phyloP scores from a whole-genome alignment of 2,113 vertebrate genomes.

The Columbina picui region DNA sequence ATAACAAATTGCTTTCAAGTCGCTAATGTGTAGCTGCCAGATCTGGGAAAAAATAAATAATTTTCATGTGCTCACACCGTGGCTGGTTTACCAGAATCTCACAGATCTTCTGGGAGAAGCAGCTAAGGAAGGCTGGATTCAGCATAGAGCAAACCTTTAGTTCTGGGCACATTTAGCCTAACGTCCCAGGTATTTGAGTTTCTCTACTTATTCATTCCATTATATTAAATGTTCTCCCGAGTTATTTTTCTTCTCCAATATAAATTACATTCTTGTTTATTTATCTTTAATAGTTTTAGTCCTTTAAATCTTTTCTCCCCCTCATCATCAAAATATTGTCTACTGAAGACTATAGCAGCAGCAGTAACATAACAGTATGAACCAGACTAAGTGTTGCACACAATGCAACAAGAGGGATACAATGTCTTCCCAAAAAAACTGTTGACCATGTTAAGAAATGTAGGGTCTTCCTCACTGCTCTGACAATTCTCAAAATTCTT shows the following conservation, averaged over 20 bases:
- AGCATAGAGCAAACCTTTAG: background rate
- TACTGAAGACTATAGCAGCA: background rate
- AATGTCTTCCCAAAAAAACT: background rate
- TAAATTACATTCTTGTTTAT: background rate
- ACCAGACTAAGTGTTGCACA: background rate
- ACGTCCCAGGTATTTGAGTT: background rate
- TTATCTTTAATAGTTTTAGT: background rate
- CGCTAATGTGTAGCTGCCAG: background rate
- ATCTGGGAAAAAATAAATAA: background rate
- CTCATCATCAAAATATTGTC: background rate
- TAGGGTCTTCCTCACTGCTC: background rate
- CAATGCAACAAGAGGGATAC: background rate
- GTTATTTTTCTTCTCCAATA: background rate
- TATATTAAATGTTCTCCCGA: background rate
- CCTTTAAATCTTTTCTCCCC: background rate
- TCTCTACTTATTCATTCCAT: background rate
- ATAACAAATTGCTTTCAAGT: background rate
- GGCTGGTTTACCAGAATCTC: background rate
- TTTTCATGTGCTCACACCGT: background rate
- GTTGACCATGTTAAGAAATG: background rate
- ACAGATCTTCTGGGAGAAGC: background rate
- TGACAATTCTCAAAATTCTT: background rate
- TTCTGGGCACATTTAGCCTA: background rate
- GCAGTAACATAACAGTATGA: background rate
- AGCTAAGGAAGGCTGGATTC: background rate